These are phyloP conservation scores for Halictus rubicundus DNA, from an alignment of 1,140 invertebrate genomes.

Conservation along the genomic window DNA sequence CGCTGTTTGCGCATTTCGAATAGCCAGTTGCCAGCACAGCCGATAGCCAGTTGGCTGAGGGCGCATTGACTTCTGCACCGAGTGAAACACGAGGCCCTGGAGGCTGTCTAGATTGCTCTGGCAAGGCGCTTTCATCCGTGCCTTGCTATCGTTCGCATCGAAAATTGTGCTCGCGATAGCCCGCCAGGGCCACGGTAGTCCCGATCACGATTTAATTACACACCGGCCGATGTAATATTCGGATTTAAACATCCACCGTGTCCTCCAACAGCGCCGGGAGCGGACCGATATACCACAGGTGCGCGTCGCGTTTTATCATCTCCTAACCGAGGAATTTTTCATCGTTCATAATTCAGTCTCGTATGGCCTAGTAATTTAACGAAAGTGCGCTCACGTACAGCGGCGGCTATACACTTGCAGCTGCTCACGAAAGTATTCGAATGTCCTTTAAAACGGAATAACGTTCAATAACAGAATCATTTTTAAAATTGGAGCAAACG, in stretches of 20 bases:
- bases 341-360: not conserved
- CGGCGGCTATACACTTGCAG: no score
- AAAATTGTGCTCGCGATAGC: not conserved
- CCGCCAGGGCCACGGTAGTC: no score
- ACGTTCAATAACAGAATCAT: no score
- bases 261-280: no score
- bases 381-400: not conserved
- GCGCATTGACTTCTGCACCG: slow-evolving; percentile 34
- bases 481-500: no score
- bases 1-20: slow-evolving; percentile 53
- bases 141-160: not conserved
- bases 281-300: no score
- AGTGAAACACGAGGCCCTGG: slow-evolving; percentile 13
- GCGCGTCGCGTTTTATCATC: no score
- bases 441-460: no score
- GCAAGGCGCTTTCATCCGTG: slow-evolving; percentile 24
- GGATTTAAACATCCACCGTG: no score
- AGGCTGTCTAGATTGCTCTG: slow-evolving; percentile 11
- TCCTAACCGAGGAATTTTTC: not conserved
- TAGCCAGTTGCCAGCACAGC: slow-evolving; percentile 34
- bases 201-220: not conserved
- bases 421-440: no score
- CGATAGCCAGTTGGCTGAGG: slow-evolving; percentile 35
- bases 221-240: not conserved
- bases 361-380: not conserved